Base-by-base conservation (phyloP, 2,113 vertebrate species). In the Catagonus wagneri region DNA sequence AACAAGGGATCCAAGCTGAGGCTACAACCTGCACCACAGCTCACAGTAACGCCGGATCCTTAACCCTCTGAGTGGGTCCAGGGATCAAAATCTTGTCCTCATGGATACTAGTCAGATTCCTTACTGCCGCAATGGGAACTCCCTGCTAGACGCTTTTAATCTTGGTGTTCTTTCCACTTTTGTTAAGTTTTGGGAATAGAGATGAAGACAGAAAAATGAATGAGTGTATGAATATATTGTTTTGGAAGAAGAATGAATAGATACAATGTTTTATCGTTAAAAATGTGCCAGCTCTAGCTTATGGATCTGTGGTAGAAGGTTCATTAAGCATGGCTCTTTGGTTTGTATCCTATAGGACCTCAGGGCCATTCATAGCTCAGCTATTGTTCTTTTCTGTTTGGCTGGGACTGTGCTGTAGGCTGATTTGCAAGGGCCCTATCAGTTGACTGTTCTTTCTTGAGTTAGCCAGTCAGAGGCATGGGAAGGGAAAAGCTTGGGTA, bases 261-360 rank as follows among this genome's bases (percentile, higher is more conserved):
- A 75, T 29, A 25, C n/a, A 19, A 3, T 19, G 15, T 3, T 60
- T 3, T 54, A 52, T 32, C 44, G 20, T 71, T 50, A 27, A 27
- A 65, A 20, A 14, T 27, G 19, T 50, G 2, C 39, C 29, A 68
- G 22, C 29, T 1, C 3, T 32, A 32, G 7, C 8, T 83, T 23
- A 11, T 1, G 15, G 12, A 22, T 8, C 4, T 29, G 17, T 27
- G 12, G 12, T 27, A 39, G 34, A 20, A 25, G 1, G 1, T 39
- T 44, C 85, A n/a, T 78, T 83, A 65, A 5, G 9, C 34, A 1
- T 0, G 4, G 5, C n/a, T 79, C 2, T 34, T 56, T 39, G 20
- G 1, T 14, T 34, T 23, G 10, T 83, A 13, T 39, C 15, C 36
- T 52, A 2, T 34, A 23, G 52, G 66, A 22, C 11, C 7, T 58